Percentiles rank a stretch among this genome's conserved stretches.
Conservation (phyloP, 2,888 invertebrate species). For the Tenodera sinensis region DNA sequence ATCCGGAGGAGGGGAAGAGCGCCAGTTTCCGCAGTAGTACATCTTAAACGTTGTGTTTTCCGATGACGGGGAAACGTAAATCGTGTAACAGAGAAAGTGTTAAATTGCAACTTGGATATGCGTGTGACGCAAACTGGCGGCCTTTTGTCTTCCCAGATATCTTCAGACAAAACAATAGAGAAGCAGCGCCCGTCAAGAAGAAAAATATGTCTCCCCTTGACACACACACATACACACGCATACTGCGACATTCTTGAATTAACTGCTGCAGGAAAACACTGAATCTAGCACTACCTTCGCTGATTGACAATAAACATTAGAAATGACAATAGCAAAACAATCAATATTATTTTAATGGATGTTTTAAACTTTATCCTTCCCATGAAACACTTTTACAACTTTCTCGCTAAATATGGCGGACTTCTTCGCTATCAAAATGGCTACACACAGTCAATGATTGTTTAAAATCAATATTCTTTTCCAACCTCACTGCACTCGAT, state of each 20-base stretch:
- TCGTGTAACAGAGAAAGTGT: background rate
- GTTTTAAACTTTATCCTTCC: too few species aligned
- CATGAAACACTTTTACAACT: too few species aligned
- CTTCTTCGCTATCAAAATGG: too few species aligned
- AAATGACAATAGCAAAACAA: too few species aligned
- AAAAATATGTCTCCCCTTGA: background rate
- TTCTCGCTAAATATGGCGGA: too few species aligned
- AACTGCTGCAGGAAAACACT: background rate
- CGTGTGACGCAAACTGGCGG: background rate
- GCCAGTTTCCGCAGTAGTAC: background rate
- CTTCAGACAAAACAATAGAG: background rate
- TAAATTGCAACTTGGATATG: background rate
- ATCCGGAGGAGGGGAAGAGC: background rate
- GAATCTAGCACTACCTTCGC: too few species aligned
- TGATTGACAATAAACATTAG: too few species aligned
- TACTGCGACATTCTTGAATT: background rate
- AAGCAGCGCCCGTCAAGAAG: background rate
- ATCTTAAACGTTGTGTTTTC: background rate
- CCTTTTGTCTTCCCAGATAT: background rate
- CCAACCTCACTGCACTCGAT: too few species aligned
- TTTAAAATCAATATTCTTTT: too few species aligned
- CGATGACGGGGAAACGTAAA: background rate
- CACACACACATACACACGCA: too few species aligned
- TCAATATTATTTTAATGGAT: too few species aligned
- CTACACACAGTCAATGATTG: too few species aligned